A percentile compares a stretch with the other conserved stretches of the same genome.
These are phyloP conservation scores for Peromyscus maniculatus DNA, from an alignment of 2,113 vertebrate genomes.

Conservation along the genomic window DNA sequence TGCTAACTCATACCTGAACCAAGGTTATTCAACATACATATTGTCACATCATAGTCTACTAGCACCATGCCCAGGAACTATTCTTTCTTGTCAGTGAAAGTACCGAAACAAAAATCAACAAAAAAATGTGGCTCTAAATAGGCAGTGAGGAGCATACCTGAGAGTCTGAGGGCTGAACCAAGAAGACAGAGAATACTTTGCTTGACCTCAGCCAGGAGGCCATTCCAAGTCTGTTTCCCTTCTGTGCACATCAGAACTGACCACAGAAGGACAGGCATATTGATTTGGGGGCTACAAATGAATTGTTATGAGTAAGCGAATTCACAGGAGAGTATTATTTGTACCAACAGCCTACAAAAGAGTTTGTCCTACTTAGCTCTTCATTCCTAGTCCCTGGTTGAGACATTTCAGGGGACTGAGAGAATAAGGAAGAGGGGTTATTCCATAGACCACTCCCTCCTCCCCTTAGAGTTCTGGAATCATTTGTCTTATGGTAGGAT, in stretches of 20 bases:
- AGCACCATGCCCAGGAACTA: not conserved
- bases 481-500: not conserved
- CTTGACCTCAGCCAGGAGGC: constrained; percentile 18
- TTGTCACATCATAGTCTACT: not conserved
- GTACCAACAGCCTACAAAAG: not conserved
- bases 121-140: not conserved
- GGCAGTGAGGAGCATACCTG: not conserved
- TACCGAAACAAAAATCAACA: not conserved
- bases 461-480: not conserved
- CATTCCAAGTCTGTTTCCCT: not conserved
- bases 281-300: not conserved
- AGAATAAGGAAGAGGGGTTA: not conserved
- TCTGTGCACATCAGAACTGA: not conserved
- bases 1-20: not conserved
- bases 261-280: not conserved
- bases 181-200: not conserved
- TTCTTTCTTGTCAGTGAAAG: not conserved
- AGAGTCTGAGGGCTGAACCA: not conserved
- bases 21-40: not conserved
- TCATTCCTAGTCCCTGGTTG: not conserved
- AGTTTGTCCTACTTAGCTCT: not conserved
- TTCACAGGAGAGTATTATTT: not conserved
- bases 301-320: not conserved
- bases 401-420: not conserved
- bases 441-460: not conserved